Evolutionary conservation across 1,140 invertebrate genomes (phyloP), one percentile per base, ranked within the genome.

Genomic region (Drosophila oshimai): DNA sequence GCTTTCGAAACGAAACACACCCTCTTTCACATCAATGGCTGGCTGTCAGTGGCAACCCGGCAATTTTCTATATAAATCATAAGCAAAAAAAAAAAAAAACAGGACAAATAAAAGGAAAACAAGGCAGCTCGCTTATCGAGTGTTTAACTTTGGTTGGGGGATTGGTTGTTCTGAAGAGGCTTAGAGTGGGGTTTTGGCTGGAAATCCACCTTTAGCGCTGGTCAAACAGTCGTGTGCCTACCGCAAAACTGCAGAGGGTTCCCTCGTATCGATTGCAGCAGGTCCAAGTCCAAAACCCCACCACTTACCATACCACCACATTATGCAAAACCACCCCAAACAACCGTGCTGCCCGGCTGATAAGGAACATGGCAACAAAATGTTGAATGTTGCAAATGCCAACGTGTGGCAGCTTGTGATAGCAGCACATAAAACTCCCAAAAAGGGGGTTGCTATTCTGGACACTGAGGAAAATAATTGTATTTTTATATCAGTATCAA

Each of bases 381-480:
- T 86, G 80, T 86, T 86, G 80, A 84, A 73, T 64, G 69, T 73
- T 74, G 70, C 57, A 71, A 87, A 73, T 86, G 75, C 60, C 79
- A 86, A 84, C 81, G 80, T 84, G 80, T 84, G 80, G 80, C 80
- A 86, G 80, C 80, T 80, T 84, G 75, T 86, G 80, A 84, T 84
- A 84, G 79, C 79, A 64, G 49, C 7, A 13, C 26, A 22, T 13
- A 22, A 50, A 50, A 33, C 67, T 37, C 65, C 68, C 47, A 39
- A 42, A 53, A 37, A 47, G 69, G 28, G 57, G 69, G 70, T 73
- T 47, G 69, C 47, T 70, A 58, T 24, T 41, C 22, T 6, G 15
- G 26, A 24, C 51, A 62, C 58, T 18, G 15, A 6, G 15, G 7
- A 53, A 53, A 57, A 7, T 10, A 4, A 4, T 2, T 34, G 10